phyloP scores from a whole-genome alignment of 2,113 vertebrate species.

The Meriones unguiculatus region DNA sequence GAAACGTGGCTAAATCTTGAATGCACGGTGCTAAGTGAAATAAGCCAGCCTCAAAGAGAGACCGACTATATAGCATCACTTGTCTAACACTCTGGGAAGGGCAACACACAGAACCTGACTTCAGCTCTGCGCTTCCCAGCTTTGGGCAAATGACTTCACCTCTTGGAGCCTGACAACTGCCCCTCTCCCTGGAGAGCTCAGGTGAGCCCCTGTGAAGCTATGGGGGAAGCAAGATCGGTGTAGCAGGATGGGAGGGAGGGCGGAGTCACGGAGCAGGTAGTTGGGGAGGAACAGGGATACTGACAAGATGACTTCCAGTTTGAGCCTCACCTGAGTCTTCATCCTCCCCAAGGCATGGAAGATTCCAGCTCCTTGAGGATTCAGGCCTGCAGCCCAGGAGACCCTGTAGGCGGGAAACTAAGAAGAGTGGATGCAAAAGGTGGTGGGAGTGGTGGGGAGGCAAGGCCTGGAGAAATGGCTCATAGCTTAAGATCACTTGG shows the following conservation, averaged over 20 bases:
- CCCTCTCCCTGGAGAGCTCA: background rate
- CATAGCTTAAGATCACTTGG: background rate
- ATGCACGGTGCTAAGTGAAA: background rate
- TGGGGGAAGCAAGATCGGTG: background rate
- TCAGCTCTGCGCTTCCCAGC: background rate
- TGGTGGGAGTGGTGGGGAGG: background rate
- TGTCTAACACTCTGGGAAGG: background rate
- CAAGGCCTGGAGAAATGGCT: background rate
- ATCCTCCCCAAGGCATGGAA: background rate
- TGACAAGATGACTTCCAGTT: background rate
- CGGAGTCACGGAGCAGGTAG: background rate
- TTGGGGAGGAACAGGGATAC: background rate
- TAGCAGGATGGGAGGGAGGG: background rate
- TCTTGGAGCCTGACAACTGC: background rate
- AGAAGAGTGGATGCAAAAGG: background rate
- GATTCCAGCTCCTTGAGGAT: background rate
- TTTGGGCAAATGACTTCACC: background rate
- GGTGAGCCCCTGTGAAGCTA: background rate
- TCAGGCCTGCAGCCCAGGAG: background rate
- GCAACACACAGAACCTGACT: background rate
- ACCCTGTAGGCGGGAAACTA: background rate
- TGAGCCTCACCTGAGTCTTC: slow-evolving; percentile 71
- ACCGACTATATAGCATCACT: background rate
- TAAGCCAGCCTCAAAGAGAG: background rate
- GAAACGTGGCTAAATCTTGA: background rate